Percentiles rank a stretch among this genome's conserved stretches.
Conservation (phyloP, 2,113 vertebrate species). For the Equus przewalskii region DNA sequence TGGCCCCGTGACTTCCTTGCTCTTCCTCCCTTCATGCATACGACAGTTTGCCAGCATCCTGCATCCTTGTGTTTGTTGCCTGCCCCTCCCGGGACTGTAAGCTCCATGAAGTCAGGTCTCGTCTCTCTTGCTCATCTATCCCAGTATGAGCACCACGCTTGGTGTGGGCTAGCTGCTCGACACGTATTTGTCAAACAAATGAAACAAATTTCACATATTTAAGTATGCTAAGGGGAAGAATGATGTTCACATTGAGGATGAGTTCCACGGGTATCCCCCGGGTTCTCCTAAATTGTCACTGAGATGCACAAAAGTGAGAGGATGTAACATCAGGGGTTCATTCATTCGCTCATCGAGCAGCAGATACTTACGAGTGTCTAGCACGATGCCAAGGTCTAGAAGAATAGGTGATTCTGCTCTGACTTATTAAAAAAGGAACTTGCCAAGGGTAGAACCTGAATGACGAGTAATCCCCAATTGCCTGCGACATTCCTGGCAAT, state of each 20-base stretch:
- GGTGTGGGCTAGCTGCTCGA: neutral
- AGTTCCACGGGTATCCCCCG: neutral
- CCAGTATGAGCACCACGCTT: neutral
- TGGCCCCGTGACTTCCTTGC: neutral
- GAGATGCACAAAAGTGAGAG: neutral
- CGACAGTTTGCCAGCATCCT: fast-evolving
- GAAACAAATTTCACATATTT: neutral
- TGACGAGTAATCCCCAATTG: neutral
- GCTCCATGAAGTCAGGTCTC: neutral
- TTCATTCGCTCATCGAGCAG: neutral
- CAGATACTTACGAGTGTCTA: neutral
- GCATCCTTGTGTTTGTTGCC: too few species aligned
- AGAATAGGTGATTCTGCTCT: neutral
- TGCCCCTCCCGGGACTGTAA: neutral
- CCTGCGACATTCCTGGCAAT: neutral
- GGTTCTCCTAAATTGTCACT: neutral
- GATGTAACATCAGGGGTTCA: neutral
- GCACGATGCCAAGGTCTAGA: neutral
- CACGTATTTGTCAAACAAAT: neutral
- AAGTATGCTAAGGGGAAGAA: neutral
- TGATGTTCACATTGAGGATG: neutral
- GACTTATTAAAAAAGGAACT: neutral
- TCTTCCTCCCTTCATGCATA: neutral
- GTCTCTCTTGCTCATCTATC: neutral
- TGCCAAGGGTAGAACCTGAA: neutral